Conservation (phyloP, 2,113 vertebrate genomes). For the Orycteropus afer region DNA sequence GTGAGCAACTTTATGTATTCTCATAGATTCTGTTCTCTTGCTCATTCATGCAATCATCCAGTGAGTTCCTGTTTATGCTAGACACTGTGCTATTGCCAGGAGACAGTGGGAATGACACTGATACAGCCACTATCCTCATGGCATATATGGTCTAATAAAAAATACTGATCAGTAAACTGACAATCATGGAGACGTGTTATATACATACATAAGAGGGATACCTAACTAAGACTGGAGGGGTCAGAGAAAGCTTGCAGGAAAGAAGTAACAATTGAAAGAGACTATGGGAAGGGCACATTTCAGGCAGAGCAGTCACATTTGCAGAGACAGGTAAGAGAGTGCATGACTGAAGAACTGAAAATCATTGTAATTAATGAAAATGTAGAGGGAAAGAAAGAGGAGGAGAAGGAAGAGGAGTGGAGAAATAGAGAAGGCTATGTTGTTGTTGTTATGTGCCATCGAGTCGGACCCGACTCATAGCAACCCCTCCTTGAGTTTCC, state of each 20-base stretch:
- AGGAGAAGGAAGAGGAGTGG: not conserved
- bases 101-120: slow-evolving; percentile 12
- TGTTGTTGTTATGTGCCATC: too few species aligned
- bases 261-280: slow-evolving; percentile 18
- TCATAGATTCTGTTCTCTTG: slow-evolving; percentile 26
- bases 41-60: not conserved
- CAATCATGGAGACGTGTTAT: not conserved
- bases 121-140: not conserved
- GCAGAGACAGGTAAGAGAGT: not conserved
- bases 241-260: slow-evolving; percentile 10
- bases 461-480: too few species aligned
- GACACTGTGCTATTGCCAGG: not conserved
- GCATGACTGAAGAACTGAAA: slow-evolving; percentile 17
- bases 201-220: not conserved
- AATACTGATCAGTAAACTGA: not conserved
- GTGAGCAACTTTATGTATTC: not conserved
- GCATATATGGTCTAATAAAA: not conserved
- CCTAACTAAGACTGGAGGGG: not conserved
- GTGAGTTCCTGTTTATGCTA: slow-evolving; percentile 2
- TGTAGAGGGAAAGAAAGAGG: not conserved
- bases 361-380: not conserved
- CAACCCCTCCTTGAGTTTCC: too few species aligned
- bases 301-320: not conserved
- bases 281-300: not conserved
- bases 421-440: too few species aligned